Base-by-base conservation (phyloP, 2,888 invertebrate species). In the Phania funesta region DNA sequence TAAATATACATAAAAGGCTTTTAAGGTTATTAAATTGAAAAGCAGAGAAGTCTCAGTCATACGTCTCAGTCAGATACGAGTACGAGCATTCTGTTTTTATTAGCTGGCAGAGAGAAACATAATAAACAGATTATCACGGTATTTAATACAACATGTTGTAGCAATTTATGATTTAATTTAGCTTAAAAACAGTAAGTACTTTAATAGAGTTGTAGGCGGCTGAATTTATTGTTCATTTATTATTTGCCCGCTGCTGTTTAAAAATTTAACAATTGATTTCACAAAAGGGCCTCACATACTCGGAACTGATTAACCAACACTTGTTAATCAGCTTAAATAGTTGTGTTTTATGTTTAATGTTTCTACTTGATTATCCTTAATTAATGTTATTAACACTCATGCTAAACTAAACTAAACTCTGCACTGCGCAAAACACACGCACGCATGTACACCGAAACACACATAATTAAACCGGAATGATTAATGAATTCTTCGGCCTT, bases 321-420 rank as follows among this genome's bases (percentile, higher is more conserved):
- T 78, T 78, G 58, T 64, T 78, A 82, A 82, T 82, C 78, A 78
- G 75, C 78, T 75, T 75, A 82, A 82, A 82, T 75, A 82, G 75
- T 78, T 82, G 82, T 70, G 65, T 67, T 78, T 75, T 78, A 74
- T 68, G 35, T 77, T 73, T 65, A 38, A 76, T 60, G 73, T 74
- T 41, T 70, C 82, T 70, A 77, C 74, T 82, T 74, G 74, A 78
- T 82, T 75, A 82, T 75, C 70, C 65, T 75, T 82, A 78, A 82
- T 82, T 82, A 78, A 75, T 68, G 74, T 78, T 78, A 78, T 82
- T 78, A 75, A 78, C 68, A 82, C 65, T 26, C 58, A 78, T 52
- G 48, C 67, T 24, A 62, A 60, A 60, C 41, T 38, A 48, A 62
- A 74, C 22, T 29, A 29, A n/a, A 29, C 16, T 16, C 26, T 26